Evolutionary conservation across 2,797 vertebrate species (phyloP).

Genomic region (Pygocentrus nattereri): DNA sequence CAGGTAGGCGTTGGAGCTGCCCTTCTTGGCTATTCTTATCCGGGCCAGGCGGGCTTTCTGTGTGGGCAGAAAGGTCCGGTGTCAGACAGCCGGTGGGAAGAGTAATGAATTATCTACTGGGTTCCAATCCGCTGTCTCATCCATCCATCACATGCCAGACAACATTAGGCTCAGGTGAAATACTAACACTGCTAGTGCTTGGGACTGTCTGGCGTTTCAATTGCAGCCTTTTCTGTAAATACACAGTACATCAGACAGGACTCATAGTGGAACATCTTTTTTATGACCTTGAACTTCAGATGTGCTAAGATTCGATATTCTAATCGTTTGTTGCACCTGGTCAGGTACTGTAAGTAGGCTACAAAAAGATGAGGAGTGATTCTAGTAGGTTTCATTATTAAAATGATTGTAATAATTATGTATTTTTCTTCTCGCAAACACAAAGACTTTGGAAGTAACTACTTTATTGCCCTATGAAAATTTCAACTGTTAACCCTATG

Average conservation of each 20-base stretch:
- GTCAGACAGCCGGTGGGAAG: conserved; percentile 61
- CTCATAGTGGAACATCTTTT: background rate
- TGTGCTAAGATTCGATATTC: background rate
- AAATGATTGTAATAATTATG: no score
- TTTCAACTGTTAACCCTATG: background rate
- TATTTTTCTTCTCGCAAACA: no score
- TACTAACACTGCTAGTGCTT: background rate
- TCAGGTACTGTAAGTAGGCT: background rate
- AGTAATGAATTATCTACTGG: conserved; percentile 39
- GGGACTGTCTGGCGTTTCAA: conserved; percentile 25
- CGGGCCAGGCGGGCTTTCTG: conserved; percentile 94
- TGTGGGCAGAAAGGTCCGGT: conserved; percentile 63
- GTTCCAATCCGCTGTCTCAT: conserved; percentile 29
- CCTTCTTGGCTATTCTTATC: conserved; percentile 93
- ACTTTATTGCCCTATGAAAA: background rate
- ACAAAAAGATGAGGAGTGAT: background rate
- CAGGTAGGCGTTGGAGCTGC: conserved; percentile 90
- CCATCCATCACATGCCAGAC: conserved; percentile 35
- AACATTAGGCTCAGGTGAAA: conserved; percentile 15
- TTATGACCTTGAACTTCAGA: background rate
- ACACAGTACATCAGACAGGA: background rate
- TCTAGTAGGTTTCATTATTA: no score
- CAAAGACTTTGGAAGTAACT: background rate
- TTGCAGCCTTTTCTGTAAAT: conserved; percentile 2
- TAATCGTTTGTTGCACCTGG: background rate